phyloP scores from a whole-genome alignment of 2,888 invertebrate species.

The Brachyptera putata region DNA sequence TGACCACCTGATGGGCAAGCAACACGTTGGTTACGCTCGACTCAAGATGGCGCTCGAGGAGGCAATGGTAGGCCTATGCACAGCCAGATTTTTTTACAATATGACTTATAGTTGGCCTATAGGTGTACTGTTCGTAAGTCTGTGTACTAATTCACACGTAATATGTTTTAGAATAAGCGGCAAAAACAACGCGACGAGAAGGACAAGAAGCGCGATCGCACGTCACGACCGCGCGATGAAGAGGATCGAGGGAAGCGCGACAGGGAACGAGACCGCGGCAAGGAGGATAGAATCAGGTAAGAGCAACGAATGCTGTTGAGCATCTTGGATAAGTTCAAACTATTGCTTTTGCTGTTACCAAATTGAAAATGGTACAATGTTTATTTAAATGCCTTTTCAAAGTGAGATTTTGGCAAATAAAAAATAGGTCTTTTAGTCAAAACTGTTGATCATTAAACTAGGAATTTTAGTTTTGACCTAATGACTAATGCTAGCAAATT shows the following conservation, averaged over 20 bases:
- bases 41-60: slow-evolving; percentile 55
- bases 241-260: slow-evolving; percentile 23
- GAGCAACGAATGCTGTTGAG: no score
- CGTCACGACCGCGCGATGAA: slow-evolving; percentile 36
- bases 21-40: slow-evolving; percentile 86
- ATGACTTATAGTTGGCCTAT: not conserved
- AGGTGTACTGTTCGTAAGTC: not conserved
- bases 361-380: no score
- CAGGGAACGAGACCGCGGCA: not conserved
- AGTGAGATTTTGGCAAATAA: no score
- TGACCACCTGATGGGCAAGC: slow-evolving; percentile 97
- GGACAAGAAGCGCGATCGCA: slow-evolving; percentile 49
- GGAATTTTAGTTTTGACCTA: no score
- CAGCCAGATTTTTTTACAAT: no score
- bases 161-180: slow-evolving; percentile 45
- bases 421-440: no score
- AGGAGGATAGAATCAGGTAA: not conserved
- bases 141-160: no score
- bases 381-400: no score
- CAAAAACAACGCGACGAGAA: slow-evolving; percentile 51
- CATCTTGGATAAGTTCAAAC: no score
- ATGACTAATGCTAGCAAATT: no score
- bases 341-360: no score
- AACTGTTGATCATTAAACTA: no score
- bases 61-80: slow-evolving; percentile 45